Evolutionary conservation across 2,797 vertebrate species (phyloP), one percentile per base, ranked within the genome.

Genomic region (Pelochelys cantorii): DNA sequence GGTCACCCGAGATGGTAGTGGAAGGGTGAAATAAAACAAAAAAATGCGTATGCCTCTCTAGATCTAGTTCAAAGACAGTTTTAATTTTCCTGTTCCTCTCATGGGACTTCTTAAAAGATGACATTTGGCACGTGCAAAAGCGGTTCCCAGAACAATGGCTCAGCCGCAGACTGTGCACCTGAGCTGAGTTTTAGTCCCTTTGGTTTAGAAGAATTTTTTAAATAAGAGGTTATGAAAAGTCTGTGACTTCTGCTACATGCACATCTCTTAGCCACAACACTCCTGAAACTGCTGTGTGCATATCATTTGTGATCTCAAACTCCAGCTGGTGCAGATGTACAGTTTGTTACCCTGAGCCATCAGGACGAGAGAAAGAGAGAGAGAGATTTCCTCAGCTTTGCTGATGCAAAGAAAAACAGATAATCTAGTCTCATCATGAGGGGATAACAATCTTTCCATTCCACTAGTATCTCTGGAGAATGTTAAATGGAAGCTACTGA

Each of bases 311-410:
- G 4, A 31, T 48, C 87, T 29, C 83, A 53, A 92, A 86, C 68
- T 77, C 89, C 89, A 25, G n/a, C 90, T 93, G 96, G 95, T 92
- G 94, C 90, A 91, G 1, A 1, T 1, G 12, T 53, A 13, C 12
- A 0, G 37, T 1, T 0, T 15, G 71, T 86, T 62, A 75, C 83
- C 74, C 86, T 1, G 1, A 34, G 15, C 85, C 54, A 75, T 23
- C 37, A 2, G 60, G 0, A 0, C 59, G 60, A 60, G 79, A 0
- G 1, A n/a, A 42, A 48, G 42, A 48, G 42, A 48, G 42, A 48
- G 42, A 62, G 29, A 62, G 12, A 62, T 60, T 29, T 18, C 20
- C 59, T 4, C 0, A 1, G 27, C 37, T 2, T 1, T 3, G 55
- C 42, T 1, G 0, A 23, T 0, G 29, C 82, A 55, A 55, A 55